A percentile compares a stretch with the other conserved stretches of the same genome.
phyloP scores from a whole-genome alignment of 2,797 vertebrate genomes.

The Paedocypris micromegethes region DNA sequence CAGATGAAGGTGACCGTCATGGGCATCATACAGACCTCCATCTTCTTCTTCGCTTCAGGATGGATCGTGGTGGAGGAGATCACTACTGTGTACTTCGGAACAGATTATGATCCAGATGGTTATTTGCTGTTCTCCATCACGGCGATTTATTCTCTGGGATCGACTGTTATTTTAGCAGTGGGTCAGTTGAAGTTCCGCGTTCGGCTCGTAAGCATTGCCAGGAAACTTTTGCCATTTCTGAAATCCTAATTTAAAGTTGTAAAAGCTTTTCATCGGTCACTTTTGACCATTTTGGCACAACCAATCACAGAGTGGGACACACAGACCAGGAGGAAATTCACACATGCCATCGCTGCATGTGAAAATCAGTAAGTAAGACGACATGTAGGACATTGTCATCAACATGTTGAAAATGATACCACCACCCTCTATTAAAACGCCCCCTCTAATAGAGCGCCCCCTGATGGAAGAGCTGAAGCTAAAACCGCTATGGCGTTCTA shows the following conservation, averaged over 20 bases:
- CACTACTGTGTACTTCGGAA: accelerated
- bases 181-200: conserved; percentile 31
- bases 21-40: conserved; percentile 46
- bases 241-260: neutral
- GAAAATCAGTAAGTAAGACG: too few relatives aligned
- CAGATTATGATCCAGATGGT: accelerated
- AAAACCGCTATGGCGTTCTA: too few relatives aligned
- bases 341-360: too few relatives aligned
- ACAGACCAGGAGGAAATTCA: too few relatives aligned
- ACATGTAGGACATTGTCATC: too few relatives aligned
- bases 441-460: too few relatives aligned
- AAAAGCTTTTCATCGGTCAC: too few relatives aligned
- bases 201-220: conserved; percentile 5
- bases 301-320: too few relatives aligned
- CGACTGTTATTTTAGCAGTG: conserved; percentile 38
- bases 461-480: too few relatives aligned
- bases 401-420: too few relatives aligned
- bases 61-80: neutral
- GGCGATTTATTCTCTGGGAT: conserved; percentile 35
- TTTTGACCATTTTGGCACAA: too few relatives aligned
- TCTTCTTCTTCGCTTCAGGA: conserved; percentile 38
- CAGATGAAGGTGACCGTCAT: conserved; percentile 49
- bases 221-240: neutral
- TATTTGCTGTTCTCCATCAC: conserved; percentile 10
- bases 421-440: too few relatives aligned